Percentiles rank a stretch among this genome's conserved stretches.
These are phyloP conservation scores for Trichonephila inaurata DNA, from an alignment of 1,140 invertebrate genomes.

Conservation along the genomic window DNA sequence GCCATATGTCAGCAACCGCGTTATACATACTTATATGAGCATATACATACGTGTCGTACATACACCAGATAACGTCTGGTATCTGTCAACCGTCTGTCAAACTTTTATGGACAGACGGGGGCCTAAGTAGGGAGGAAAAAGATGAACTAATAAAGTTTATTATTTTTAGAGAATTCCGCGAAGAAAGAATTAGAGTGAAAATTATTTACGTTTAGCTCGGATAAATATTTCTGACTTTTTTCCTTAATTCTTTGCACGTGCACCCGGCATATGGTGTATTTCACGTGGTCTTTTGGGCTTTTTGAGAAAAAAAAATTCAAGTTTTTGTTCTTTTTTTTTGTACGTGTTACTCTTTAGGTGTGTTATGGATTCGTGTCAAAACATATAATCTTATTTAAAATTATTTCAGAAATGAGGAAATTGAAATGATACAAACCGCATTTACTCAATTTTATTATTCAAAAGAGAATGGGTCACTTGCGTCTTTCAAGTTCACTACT, in stretches of 20 bases:
- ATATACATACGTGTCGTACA: conserved; percentile 31
- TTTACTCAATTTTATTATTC: no score
- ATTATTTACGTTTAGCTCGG: conserved; percentile 60
- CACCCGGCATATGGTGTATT: conserved; percentile 37
- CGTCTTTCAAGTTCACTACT: no score
- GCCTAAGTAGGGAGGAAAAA: conserved; percentile 34
- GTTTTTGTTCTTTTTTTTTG: background rate
- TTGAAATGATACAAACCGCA: no score
- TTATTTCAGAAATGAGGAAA: background rate
- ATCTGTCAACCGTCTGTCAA: conserved; percentile 55
- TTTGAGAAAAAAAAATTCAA: background rate
- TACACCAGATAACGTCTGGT: conserved; percentile 55
- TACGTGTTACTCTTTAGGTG: background rate
- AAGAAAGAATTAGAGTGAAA: conserved; percentile 59
- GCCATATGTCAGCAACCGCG: conserved; percentile 54
- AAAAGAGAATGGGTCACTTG: no score
- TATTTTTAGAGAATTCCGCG: conserved; percentile 35
- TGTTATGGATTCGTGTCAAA: conserved; percentile 3
- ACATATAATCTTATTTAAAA: background rate
- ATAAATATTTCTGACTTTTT: conserved; percentile 72
- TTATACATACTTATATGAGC: conserved; percentile 34
- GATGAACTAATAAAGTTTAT: conserved; percentile 68
- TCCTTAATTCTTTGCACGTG: conserved; percentile 59
- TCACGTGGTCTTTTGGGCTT: conserved; percentile 34
- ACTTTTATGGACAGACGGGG: conserved; percentile 59